A percentile compares a stretch with the other conserved stretches of the same genome.
Evolutionary conservation across 1,140 invertebrate genomes (phyloP).

Genomic region (Leptoteleia sp.): DNA sequence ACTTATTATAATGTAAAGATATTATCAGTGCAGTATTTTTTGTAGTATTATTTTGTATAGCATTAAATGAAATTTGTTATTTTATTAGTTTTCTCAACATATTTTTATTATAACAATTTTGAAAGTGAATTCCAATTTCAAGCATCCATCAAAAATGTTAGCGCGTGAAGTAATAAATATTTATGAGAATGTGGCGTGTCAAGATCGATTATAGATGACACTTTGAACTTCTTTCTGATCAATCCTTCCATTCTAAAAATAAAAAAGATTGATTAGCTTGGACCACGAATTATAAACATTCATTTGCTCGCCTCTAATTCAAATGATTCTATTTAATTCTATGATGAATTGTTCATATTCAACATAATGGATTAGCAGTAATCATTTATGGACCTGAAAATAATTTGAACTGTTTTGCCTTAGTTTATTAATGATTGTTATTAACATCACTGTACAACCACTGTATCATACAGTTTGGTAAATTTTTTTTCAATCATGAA

Average conservation of each 20-base stretch:
- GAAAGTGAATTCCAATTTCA: too few species aligned
- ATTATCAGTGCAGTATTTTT: too few species aligned
- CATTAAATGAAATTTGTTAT: too few species aligned
- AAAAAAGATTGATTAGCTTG: conserved; percentile 36
- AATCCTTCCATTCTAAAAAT: conserved; percentile 15
- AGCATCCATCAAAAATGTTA: too few species aligned
- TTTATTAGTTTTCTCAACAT: too few species aligned
- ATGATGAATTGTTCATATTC: conserved; percentile 26
- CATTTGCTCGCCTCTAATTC: conserved; percentile 8
- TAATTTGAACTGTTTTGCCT: neutral
- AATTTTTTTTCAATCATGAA: too few species aligned
- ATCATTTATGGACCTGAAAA: neutral
- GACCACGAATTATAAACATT: conserved; percentile 4
- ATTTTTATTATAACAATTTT: too few species aligned
- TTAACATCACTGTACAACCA: too few species aligned
- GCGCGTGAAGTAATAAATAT: conserved; percentile 31
- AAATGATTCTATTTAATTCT: conserved; percentile 26
- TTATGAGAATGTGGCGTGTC: conserved; percentile 18
- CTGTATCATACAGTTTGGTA: too few species aligned
- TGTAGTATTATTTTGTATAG: too few species aligned
- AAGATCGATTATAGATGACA: conserved; percentile 25
- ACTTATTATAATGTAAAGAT: too few species aligned
- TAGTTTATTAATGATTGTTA: neutral
- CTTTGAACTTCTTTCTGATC: conserved; percentile 28
- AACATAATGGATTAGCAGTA: neutral